Conservation (phyloP, 1,140 invertebrate genomes). For the Psix sp. region DNA sequence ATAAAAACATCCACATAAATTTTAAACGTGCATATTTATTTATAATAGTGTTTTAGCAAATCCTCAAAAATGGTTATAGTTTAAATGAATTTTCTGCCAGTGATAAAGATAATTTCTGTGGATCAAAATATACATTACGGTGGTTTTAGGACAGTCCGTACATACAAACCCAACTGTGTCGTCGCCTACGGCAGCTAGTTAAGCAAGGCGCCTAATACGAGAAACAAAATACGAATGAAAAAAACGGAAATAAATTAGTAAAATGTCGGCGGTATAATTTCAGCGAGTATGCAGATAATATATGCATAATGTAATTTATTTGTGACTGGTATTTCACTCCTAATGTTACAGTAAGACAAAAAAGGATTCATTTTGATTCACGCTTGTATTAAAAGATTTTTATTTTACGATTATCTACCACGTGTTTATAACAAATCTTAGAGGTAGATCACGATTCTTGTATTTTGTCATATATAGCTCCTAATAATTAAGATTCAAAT, state of each 20-base stretch:
- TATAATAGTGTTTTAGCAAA: too few relatives aligned
- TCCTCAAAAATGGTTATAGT: slow-evolving; percentile 2
- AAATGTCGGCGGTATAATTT: slow-evolving; percentile 36
- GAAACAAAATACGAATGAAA: slow-evolving; percentile 46
- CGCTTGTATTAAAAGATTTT: not conserved
- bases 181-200: slow-evolving; percentile 43
- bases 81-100: slow-evolving; percentile 30
- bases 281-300: slow-evolving; percentile 26
- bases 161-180: slow-evolving; percentile 18
- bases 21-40: too few relatives aligned
- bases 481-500: too few relatives aligned
- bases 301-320: slow-evolving; percentile 52
- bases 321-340: slow-evolving; percentile 15
- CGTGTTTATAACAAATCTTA: too few relatives aligned
- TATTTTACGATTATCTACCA: too few relatives aligned
- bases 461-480: too few relatives aligned
- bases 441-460: too few relatives aligned
- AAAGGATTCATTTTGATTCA: slow-evolving; percentile 16
- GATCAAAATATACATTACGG: slow-evolving; percentile 34
- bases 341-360: slow-evolving; percentile 15
- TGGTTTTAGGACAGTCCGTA: slow-evolving; percentile 17
- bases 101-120: slow-evolving; percentile 26
- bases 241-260: slow-evolving; percentile 49
- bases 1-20: too few relatives aligned
- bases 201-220: slow-evolving; percentile 44